Evolutionary conservation across 2,113 vertebrate species (phyloP).

Genomic region (Lynx canadensis): DNA sequence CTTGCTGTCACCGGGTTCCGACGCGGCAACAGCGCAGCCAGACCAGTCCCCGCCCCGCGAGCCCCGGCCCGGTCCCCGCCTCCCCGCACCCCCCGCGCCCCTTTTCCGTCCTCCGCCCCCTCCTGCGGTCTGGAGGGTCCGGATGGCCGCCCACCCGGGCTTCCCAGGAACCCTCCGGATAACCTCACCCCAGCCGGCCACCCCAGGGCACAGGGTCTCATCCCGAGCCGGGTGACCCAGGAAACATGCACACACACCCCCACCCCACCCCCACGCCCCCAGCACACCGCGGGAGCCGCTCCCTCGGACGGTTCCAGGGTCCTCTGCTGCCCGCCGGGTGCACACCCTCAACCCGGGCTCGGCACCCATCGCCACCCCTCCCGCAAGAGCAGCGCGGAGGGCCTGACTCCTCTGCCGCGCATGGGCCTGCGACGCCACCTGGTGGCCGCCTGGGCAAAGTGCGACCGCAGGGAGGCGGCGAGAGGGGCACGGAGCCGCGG

Average conservation of each 20-base stretch:
- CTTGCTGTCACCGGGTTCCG: too few species aligned
- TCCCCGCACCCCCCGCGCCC: accelerated
- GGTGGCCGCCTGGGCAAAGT: not conserved
- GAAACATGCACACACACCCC: not conserved
- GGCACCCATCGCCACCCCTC: not conserved
- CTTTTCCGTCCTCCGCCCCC: not conserved
- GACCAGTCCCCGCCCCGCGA: not conserved
- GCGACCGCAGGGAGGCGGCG: not conserved
- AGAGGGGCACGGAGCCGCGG: slow-evolving; percentile 24
- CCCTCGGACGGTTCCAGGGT: accelerated
- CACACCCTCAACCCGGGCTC: not conserved
- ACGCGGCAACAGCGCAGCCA: not conserved
- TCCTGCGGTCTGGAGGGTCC: not conserved
- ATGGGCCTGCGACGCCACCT: slow-evolving; percentile 3
- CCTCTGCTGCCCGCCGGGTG: too few species aligned
- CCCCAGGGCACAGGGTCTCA: not conserved
- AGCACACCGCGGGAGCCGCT: not conserved
- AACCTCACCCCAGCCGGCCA: not conserved
- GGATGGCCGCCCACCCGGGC: not conserved
- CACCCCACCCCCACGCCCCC: too few species aligned
- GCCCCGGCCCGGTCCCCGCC: not conserved
- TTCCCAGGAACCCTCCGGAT: too few species aligned
- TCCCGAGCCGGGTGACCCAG: accelerated
- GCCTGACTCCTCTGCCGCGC: not conserved
- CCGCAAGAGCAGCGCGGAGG: too few species aligned